Evolutionary conservation across 2,888 invertebrate species (phyloP).

Genomic region (Cyclophora punctaria): DNA sequence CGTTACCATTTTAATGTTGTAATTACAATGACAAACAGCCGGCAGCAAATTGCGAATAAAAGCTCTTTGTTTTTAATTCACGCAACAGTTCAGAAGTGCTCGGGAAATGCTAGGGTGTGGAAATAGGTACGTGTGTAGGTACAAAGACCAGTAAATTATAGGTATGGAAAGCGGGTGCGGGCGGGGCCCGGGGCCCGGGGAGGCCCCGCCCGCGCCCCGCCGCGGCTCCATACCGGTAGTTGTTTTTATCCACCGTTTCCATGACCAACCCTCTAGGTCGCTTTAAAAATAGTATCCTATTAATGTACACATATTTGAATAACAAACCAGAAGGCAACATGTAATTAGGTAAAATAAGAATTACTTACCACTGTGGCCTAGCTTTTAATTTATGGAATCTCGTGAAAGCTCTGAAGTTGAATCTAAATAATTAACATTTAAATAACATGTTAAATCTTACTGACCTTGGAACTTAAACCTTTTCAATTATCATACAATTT

Average conservation of each 20-base stretch:
- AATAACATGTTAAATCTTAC: too few species aligned
- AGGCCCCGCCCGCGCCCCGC: not conserved
- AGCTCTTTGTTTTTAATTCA: slow-evolving; percentile 46
- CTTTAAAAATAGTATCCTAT: slow-evolving; percentile 39
- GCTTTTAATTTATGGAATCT: slow-evolving; percentile 12
- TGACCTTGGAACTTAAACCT: too few species aligned
- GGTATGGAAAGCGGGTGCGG: too few species aligned
- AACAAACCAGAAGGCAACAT: slow-evolving; percentile 17
- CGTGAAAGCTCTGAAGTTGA: not conserved
- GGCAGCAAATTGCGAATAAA: slow-evolving; percentile 21
- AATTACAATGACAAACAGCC: slow-evolving; percentile 7
- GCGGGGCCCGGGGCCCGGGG: too few species aligned
- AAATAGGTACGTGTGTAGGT: too few species aligned
- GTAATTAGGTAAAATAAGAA: slow-evolving; percentile 19
- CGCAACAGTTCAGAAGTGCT: slow-evolving; percentile 33
- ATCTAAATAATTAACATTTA: slow-evolving; percentile 4
- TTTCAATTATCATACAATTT: too few species aligned
- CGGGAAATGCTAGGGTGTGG: too few species aligned
- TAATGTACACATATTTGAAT: slow-evolving; percentile 21
- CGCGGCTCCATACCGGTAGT: slow-evolving; percentile 14
- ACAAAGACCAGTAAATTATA: too few species aligned
- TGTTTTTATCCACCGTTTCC: slow-evolving; percentile 30
- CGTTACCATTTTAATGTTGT: too few species aligned
- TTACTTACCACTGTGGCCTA: slow-evolving; percentile 11
- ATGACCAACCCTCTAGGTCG: slow-evolving; percentile 27